A percentile compares a stretch with the other conserved stretches of the same genome.
phyloP scores from a whole-genome alignment of 1,140 invertebrate genomes.

The Nebria ingens region DNA sequence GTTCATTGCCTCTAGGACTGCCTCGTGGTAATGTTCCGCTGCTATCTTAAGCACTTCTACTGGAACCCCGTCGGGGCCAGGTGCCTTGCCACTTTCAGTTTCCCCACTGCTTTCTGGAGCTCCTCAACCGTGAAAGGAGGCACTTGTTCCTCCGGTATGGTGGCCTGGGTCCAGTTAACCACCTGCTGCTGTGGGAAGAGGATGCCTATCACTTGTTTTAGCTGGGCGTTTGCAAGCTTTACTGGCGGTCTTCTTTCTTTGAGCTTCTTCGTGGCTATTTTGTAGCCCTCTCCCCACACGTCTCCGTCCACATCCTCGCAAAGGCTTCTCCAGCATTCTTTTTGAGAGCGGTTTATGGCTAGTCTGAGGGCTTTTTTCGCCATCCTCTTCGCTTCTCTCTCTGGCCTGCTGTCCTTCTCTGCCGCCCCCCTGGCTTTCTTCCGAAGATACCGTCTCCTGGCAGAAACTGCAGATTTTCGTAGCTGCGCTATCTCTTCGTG shows the following conservation, averaged over 20 bases:
- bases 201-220: background rate
- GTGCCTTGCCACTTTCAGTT: slow-evolving; percentile 18
- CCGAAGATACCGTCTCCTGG: background rate
- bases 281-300: background rate
- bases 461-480: background rate
- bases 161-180: background rate
- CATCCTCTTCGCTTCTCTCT: slow-evolving; percentile 1
- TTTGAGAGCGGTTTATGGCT: slow-evolving; percentile 10
- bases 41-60: slow-evolving; percentile 16
- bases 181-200: background rate
- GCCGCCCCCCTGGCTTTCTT: background rate
- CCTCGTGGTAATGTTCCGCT: background rate
- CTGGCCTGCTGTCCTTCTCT: slow-evolving; percentile 14
- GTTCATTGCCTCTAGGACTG: slow-evolving; percentile 2
- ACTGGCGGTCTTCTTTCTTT: background rate
- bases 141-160: background rate
- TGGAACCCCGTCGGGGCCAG: slow-evolving; percentile 21
- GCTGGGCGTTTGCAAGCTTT: background rate
- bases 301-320: background rate
- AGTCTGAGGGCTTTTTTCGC: slow-evolving; percentile 13
- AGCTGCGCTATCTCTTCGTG: background rate
- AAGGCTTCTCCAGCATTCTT: background rate
- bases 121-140: slow-evolving; percentile 16
- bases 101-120: slow-evolving; percentile 11
- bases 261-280: background rate